Percentiles rank a stretch among this genome's conserved stretches.
These are phyloP conservation scores for Ciconia stormi DNA, from an alignment of 2,113 vertebrate genomes.

Conservation along the genomic window DNA sequence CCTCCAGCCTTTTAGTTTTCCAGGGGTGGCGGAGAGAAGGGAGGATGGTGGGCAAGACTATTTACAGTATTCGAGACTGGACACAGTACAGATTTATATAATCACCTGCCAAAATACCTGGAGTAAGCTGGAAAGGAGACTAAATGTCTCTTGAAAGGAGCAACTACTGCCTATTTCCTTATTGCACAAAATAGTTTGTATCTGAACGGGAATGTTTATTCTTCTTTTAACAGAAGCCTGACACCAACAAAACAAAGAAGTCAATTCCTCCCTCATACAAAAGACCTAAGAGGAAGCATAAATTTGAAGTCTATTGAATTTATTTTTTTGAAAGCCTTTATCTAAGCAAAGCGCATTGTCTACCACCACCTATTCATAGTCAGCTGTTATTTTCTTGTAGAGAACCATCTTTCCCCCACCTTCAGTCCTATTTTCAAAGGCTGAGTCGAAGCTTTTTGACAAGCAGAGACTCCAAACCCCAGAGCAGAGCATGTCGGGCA, in stretches of 20 bases:
- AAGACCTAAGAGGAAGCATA: neutral
- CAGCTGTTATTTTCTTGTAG: neutral
- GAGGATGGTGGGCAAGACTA: neutral
- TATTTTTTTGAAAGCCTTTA: neutral
- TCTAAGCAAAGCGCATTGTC: neutral
- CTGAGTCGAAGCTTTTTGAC: neutral
- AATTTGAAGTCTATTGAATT: neutral
- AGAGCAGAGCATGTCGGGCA: rapidly evolving
- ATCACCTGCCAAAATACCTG: neutral
- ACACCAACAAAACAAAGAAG: neutral
- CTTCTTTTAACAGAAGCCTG: neutral
- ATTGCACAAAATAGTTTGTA: neutral
- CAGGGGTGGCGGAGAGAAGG: neutral
- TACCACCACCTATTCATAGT: neutral
- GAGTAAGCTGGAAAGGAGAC: neutral
- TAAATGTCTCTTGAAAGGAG: neutral
- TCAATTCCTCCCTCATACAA: neutral
- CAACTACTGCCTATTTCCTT: neutral
- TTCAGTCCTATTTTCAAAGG: neutral
- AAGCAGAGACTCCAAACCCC: neutral
- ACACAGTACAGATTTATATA: no score
- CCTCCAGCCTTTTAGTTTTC: neutral
- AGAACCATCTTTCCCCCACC: neutral
- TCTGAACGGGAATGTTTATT: neutral
- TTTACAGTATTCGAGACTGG: neutral